Percentiles rank a stretch among this genome's conserved stretches.
phyloP scores from a whole-genome alignment of 2,113 vertebrate genomes.

The Thermophis baileyi region DNA sequence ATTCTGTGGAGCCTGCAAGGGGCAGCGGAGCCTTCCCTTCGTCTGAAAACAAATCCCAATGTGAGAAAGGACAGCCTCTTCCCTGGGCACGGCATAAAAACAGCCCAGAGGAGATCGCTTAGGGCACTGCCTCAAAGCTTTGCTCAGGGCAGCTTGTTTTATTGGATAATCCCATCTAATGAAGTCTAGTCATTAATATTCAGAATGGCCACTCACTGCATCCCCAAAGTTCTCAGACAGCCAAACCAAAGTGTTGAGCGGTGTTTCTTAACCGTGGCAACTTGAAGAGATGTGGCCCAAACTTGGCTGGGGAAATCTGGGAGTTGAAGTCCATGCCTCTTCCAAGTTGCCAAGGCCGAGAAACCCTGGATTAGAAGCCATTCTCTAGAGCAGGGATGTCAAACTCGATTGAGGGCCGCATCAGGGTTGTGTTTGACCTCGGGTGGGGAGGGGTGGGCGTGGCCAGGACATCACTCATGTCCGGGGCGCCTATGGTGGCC shows the following conservation, averaged over 20 bases:
- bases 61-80: not conserved
- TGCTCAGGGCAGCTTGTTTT: not conserved
- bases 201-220: not conserved
- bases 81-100: not conserved
- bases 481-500: too few species aligned
- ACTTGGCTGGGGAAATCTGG: not conserved
- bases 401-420: too few species aligned
- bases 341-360: not conserved
- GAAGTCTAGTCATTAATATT: not conserved
- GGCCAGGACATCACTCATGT: too few species aligned
- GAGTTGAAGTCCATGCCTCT: not conserved
- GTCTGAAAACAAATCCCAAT: slow-evolving; percentile 54
- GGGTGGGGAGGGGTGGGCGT: too few species aligned
- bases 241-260: not conserved
- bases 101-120: not conserved
- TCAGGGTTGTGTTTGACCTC: too few species aligned
- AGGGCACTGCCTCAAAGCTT: not conserved
- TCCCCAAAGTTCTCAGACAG: not conserved
- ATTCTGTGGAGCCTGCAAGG: slow-evolving; percentile 78
- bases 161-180: not conserved
- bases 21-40: slow-evolving; percentile 87
- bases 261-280: not conserved
- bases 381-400: not conserved
- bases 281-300: not conserved
- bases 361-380: not conserved